These are phyloP conservation scores for Battus philenor DNA, from an alignment of 1,140 invertebrate genomes.

Conservation along the genomic window DNA sequence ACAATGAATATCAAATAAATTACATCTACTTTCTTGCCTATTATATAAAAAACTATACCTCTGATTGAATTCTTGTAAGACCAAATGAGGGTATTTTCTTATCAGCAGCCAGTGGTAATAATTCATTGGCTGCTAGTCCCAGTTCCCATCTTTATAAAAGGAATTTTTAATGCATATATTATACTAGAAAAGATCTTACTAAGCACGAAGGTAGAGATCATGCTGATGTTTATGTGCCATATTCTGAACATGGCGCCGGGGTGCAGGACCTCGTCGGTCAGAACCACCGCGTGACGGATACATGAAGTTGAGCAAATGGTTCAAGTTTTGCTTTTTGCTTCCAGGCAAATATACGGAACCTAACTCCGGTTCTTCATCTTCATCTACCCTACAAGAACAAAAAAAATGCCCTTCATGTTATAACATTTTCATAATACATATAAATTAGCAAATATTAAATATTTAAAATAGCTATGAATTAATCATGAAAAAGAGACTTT, in stretches of 20 bases:
- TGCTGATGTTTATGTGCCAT: constrained; percentile 85
- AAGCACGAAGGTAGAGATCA: constrained; percentile 93
- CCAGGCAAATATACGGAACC: constrained; percentile 88
- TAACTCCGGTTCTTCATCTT: constrained; percentile 81
- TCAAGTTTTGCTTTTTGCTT: constrained; percentile 94
- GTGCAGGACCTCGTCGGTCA: constrained; percentile 38
- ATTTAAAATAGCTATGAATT: not conserved
- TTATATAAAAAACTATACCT: no score
- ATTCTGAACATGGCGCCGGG: constrained; percentile 40
- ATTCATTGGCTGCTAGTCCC: no score
- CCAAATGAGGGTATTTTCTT: no score
- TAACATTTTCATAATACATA: constrained; percentile 3
- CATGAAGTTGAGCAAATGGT: constrained; percentile 94
- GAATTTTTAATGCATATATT: no score
- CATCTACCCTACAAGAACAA: constrained; percentile 49
- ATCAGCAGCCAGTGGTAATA: no score
- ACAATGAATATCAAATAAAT: no score
- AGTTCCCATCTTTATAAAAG: no score
- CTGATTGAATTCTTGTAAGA: no score
- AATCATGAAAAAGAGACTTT: constrained; percentile 29
- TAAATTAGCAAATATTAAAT: not conserved
- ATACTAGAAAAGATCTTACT: constrained; percentile 84
- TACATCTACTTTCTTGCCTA: no score
- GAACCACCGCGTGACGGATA: constrained; percentile 79
- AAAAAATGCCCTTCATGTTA: constrained; percentile 3